phyloP scores from a whole-genome alignment of 2,797 vertebrate genomes.

The Rhincodon typus region DNA sequence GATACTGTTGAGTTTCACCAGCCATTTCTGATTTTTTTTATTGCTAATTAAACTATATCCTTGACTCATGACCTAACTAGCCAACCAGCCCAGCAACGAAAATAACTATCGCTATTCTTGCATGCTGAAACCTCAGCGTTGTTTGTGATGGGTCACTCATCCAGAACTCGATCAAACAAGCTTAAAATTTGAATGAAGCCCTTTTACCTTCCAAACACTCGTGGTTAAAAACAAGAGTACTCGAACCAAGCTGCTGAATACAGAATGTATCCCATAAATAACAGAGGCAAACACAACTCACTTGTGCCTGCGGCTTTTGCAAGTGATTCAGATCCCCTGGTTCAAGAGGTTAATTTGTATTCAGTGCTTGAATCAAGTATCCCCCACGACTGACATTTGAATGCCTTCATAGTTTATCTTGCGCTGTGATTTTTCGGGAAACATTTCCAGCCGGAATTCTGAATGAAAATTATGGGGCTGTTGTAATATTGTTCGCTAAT shows the following conservation, averaged over 20 bases:
- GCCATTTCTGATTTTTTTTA: too few species aligned
- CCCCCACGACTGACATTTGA: neutral
- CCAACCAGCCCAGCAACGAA: neutral
- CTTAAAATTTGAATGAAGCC: neutral
- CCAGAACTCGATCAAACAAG: neutral
- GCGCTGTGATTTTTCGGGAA: neutral
- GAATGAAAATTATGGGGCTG: neutral
- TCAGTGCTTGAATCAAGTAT: neutral
- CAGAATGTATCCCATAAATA: neutral
- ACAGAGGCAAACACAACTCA: neutral
- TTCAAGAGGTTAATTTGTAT: constrained; percentile 4
- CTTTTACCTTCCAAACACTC: neutral
- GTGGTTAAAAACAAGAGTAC: neutral
- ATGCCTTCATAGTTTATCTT: neutral
- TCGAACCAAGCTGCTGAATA: neutral
- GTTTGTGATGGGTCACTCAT: neutral
- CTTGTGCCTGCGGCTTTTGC: neutral
- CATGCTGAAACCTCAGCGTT: neutral
- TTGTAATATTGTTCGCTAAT: neutral
- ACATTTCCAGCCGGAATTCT: neutral
- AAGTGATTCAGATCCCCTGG: neutral
- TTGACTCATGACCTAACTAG: neutral
- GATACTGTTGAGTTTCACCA: too few species aligned
- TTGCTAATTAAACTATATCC: neutral
- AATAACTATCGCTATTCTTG: neutral